A percentile compares a stretch with the other conserved stretches of the same genome.
Conservation (phyloP, 2,888 invertebrate species). For the Spatulosminthurus flaviceps region DNA sequence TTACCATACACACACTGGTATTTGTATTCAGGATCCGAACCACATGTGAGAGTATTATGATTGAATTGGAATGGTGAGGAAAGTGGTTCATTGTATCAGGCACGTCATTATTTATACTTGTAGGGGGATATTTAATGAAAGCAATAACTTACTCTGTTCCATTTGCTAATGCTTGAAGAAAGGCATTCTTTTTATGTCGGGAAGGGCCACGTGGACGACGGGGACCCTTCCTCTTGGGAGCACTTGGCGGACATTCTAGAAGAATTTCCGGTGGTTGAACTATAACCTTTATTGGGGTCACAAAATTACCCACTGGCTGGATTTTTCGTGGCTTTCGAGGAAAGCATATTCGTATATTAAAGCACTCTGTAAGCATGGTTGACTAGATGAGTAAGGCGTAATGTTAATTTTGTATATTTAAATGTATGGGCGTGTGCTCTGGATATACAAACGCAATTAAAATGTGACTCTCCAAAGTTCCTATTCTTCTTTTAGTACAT, state of each 20-base stretch:
- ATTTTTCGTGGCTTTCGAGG: conserved; percentile 57
- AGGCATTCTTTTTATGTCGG: conserved; percentile 52
- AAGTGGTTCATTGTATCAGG: too few species aligned
- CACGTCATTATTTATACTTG: too few species aligned
- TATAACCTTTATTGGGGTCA: not conserved
- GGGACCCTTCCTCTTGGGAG: conserved; percentile 49
- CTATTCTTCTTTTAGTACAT: not conserved
- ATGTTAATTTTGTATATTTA: not conserved
- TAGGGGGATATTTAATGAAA: too few species aligned
- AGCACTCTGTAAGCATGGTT: conserved; percentile 61
- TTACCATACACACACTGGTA: too few species aligned
- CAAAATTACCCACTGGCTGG: not conserved
- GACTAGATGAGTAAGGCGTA: not conserved
- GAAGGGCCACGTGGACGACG: conserved; percentile 46
- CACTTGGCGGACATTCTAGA: conserved; percentile 41
- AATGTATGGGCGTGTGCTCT: too few species aligned
- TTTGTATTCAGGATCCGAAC: too few species aligned
- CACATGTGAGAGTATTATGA: too few species aligned
- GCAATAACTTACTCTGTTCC: conserved; percentile 46
- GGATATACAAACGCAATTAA: too few species aligned
- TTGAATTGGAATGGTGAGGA: too few species aligned
- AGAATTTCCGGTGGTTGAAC: not conserved
- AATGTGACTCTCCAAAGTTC: too few species aligned
- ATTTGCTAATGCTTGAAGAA: conserved; percentile 59
- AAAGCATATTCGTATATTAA: conserved; percentile 59